Percentiles rank a stretch among this genome's conserved stretches.
phyloP scores from a whole-genome alignment of 2,797 vertebrate species.

The Betta splendens region DNA sequence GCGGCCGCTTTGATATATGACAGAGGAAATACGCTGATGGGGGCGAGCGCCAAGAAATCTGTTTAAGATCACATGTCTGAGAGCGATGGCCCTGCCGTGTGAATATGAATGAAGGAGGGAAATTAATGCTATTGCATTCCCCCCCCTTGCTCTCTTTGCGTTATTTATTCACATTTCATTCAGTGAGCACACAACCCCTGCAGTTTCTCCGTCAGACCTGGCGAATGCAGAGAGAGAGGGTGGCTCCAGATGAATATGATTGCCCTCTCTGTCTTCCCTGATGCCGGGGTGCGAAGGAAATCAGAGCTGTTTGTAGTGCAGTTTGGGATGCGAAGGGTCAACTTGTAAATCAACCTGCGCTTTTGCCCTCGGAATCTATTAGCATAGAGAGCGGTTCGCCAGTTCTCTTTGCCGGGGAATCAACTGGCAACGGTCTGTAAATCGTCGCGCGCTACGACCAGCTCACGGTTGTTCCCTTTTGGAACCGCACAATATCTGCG shows the following conservation, averaged over 20 bases:
- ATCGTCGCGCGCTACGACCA: constrained; percentile 21
- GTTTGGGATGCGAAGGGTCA: constrained; percentile 63
- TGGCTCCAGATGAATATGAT: constrained; percentile 64
- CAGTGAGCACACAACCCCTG: constrained; percentile 66
- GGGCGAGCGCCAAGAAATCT: constrained; percentile 68
- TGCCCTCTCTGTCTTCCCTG: constrained; percentile 56
- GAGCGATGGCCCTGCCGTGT: constrained; percentile 65
- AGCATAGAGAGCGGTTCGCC: constrained; percentile 47
- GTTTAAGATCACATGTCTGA: constrained; percentile 73
- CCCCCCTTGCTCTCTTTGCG: constrained; percentile 13
- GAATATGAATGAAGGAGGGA: constrained; percentile 77
- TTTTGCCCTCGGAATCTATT: constrained; percentile 55
- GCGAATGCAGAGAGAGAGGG: constrained; percentile 53
- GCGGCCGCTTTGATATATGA: constrained; percentile 76
- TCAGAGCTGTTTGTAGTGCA: constrained; percentile 63
- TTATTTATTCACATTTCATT: constrained; percentile 79
- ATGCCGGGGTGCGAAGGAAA: constrained; percentile 40
- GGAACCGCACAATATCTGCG: no score
- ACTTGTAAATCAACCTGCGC: constrained; percentile 66
- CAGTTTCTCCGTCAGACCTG: constrained; percentile 68
- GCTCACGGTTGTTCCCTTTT: constrained; percentile 2
- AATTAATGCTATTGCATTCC: constrained; percentile 62
- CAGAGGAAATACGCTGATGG: constrained; percentile 75
- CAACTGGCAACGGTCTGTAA: constrained; percentile 26
- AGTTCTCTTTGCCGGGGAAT: constrained; percentile 33